Evolutionary conservation across 1,140 invertebrate genomes (phyloP).

Genomic region (Solen grandis): DNA sequence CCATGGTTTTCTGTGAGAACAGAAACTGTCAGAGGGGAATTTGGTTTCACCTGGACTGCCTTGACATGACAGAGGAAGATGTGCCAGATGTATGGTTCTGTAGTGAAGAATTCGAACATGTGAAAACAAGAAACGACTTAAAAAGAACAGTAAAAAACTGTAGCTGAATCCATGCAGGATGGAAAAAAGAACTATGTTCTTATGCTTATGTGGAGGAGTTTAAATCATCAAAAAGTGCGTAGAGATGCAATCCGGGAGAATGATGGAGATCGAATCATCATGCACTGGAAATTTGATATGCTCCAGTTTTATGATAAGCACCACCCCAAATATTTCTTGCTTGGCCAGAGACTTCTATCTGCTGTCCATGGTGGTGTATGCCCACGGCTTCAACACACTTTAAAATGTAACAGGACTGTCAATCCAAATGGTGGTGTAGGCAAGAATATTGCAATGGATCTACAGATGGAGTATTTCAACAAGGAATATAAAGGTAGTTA

Average conservation of each 20-base stretch:
- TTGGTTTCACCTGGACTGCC: constrained; percentile 46
- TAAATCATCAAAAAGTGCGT: constrained; percentile 2
- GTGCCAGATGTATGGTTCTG: constrained; percentile 12
- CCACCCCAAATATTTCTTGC: constrained; percentile 47
- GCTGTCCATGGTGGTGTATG: constrained; percentile 24
- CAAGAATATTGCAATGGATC: constrained; percentile 42
- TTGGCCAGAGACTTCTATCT: constrained; percentile 21
- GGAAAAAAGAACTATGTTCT: constrained; percentile 13
- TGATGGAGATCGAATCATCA: constrained; percentile 38
- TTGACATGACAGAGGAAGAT: constrained; percentile 24
- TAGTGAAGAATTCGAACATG: not conserved
- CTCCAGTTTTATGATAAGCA: constrained; percentile 12
- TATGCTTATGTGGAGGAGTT: not conserved
- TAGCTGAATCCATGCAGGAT: not conserved
- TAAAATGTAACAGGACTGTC: constrained; percentile 47
- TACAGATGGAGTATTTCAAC: constrained; percentile 46
- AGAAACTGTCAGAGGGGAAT: constrained; percentile 25
- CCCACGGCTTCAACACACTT: constrained; percentile 14
- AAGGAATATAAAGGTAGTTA: constrained; percentile 48
- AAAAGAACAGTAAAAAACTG: not conserved
- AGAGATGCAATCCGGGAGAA: constrained; percentile 31
- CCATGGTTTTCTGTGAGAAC: constrained; percentile 43
- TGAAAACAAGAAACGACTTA: not conserved
- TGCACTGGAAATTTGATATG: constrained; percentile 41
- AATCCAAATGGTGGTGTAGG: constrained; percentile 48